Conservation (phyloP, 2,113 vertebrate species). For the Orthonyx spaldingii region DNA sequence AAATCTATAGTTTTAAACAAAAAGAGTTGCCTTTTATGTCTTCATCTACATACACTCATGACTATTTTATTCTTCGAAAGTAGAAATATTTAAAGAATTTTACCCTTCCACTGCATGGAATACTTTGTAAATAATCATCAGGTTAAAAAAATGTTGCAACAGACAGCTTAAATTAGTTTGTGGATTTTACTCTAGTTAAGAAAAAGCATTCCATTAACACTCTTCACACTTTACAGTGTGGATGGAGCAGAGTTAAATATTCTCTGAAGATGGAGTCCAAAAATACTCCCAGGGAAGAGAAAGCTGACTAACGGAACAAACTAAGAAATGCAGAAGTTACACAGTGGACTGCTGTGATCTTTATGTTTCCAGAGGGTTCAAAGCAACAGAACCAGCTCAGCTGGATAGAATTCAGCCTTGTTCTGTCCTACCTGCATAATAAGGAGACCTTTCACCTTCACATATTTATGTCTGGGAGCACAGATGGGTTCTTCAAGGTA, state of each 20-base stretch:
- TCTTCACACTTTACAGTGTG: background rate
- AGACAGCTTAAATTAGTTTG: background rate
- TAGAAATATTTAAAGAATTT: background rate
- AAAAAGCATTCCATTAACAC: background rate
- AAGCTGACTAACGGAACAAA: background rate
- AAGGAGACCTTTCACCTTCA: background rate
- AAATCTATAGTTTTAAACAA: background rate
- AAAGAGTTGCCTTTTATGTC: background rate
- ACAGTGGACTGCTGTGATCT: background rate
- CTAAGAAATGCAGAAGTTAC: background rate
- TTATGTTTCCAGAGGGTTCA: background rate
- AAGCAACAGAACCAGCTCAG: background rate
- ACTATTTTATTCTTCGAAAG: background rate
- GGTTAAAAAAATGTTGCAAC: background rate
- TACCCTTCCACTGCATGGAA: background rate
- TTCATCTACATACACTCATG: background rate
- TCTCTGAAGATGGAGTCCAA: background rate
- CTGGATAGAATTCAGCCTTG: background rate
- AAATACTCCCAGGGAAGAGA: background rate
- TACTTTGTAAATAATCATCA: background rate
- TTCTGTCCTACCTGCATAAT: background rate
- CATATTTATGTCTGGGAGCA: background rate
- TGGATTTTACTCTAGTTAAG: background rate
- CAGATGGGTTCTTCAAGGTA: background rate
- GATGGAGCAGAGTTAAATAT: background rate